Base-by-base conservation (phyloP, 1,140 invertebrate genomes). In the Polypedilum pembai region DNA sequence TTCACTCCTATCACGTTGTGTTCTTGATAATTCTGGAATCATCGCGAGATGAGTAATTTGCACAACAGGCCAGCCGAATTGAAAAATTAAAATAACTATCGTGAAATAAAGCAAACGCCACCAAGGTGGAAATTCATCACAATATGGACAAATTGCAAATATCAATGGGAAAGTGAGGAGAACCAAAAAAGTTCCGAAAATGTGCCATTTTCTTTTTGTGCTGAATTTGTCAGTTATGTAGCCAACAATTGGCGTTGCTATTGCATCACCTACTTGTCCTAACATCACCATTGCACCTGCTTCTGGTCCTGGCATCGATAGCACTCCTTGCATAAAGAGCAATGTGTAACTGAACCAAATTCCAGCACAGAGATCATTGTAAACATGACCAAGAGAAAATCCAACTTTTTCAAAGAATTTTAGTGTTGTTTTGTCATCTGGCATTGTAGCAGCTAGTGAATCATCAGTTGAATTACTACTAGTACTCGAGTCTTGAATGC, bases 341-440 rank as follows among this genome's bases (percentile, higher is more conserved):
- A 97, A 86, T 69, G 94, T 89, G 81, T 96, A 98, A 0, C 92
- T 94, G 82, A 97, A 97, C 94, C 94, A 96, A 89, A 96, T 93
- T 0, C 92, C 90, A 0, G 94, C 93, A 78, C 92, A 92, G 1
- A 97, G 84, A 82, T 97, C 95, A 84, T 97, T 97, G 78, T 94
- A 90, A 66, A 96, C 87, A 81, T 97, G 94, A 0, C 95, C 95
- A 66, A 95, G 82, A 24, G 92, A 90, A 78, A 88, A 95, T 1
- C 89, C 83, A 1, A 90, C 74, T 78, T 88, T 87, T 74, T 88
- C 86, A 41, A 80, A 82, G 15, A 77, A 77, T 45, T 78, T 76
- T 73, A 78, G 33, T n/a, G 74, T 74, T 74, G 74, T 56, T 15
- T 41, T 74, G 8, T 18, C 17, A 10, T 69, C 65, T 18, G 17